Conservation (phyloP, 2,888 invertebrate genomes). For the Diloba caeruleocephala region DNA sequence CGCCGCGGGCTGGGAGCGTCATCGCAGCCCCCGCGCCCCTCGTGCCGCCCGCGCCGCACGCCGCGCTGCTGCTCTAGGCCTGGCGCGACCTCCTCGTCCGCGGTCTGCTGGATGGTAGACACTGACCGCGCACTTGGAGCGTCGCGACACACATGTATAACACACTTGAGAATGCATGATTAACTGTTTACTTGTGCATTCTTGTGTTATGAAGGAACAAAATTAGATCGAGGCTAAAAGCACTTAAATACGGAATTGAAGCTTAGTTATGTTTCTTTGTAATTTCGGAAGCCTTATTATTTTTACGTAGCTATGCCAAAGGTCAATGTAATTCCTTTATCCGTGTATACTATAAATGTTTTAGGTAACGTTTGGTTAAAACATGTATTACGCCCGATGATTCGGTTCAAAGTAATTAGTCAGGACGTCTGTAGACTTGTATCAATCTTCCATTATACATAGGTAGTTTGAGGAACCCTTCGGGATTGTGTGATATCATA, state of each 20-base stretch:
- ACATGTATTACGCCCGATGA: constrained; percentile 34
- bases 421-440: constrained; percentile 27
- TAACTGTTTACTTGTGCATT: constrained; percentile 28
- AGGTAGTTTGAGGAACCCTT: constrained; percentile 39
- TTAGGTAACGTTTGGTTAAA: constrained; percentile 35
- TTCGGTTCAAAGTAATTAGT: constrained; percentile 17
- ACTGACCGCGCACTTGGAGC: constrained; percentile 77
- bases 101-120: constrained; percentile 78
- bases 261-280: constrained; percentile 45
- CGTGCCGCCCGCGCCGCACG: constrained; percentile 76
- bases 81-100: constrained; percentile 88
- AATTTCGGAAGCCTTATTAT: constrained; percentile 59
- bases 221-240: constrained; percentile 28
- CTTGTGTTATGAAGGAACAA: constrained; percentile 38
- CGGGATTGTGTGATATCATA: constrained; percentile 56
- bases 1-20: constrained; percentile 58
- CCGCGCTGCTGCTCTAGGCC: constrained; percentile 84
- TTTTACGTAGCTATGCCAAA: constrained; percentile 57
- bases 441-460: constrained; percentile 56
- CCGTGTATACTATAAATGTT: constrained; percentile 39
- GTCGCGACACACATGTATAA: constrained; percentile 65
- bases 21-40: constrained; percentile 64
- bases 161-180: constrained; percentile 10
- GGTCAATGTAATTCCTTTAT: constrained; percentile 51
- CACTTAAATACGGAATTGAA: constrained; percentile 21